Base-by-base conservation (phyloP, 2,888 invertebrate genomes). In the Cactoblastis cactorum region DNA sequence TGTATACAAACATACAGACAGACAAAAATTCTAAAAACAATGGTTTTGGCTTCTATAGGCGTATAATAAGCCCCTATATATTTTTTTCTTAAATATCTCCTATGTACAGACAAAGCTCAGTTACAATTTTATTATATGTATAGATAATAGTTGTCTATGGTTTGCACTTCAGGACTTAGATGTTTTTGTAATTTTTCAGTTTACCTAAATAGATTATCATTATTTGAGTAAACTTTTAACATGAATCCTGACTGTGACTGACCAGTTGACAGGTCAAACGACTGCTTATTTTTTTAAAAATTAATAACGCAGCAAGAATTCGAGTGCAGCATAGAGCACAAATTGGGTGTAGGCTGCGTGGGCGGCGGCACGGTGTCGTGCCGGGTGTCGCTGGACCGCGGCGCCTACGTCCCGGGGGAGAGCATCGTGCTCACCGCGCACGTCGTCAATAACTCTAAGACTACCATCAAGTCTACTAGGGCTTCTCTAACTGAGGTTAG, bases 401-500 rank as follows among this genome's bases (percentile, higher is more conserved):
- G 97, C 52, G 98, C 98, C 17, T 98, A 97, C 85, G 97, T 98
- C 54, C 97, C 98, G 11, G 98, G 98, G 2, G 97, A 98, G 85
- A 96, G 95, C 72, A 95, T 98, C 77, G 93, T 94, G 65, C 93
- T 98, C 62, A 94, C 94, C 54, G 98, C 97, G 14, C 93, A 93
- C 55, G 93, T 98, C 48, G 92, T 92, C 74, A 98, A 98, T 90
- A 91, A 94, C 71, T 96, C 97, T 71, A 93, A 94, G 71, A 94
- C 96, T 53, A 95, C 95, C 46, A 95, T 98, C 73, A 95, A 95
- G 78, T 92, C 93, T 56, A 97, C 97, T 5, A 93, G 95, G 75
- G 97, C 97, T 0, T 95, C 96, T 8, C 91, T 98, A 53, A 87
- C 85, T 0, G 86, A 85, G 81, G 84, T 83, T 52, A 24, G 39